A percentile compares a stretch with the other conserved stretches of the same genome.
These are phyloP conservation scores for Lophotis ruficrista DNA, from an alignment of 2,113 vertebrate genomes.

Conservation along the genomic window DNA sequence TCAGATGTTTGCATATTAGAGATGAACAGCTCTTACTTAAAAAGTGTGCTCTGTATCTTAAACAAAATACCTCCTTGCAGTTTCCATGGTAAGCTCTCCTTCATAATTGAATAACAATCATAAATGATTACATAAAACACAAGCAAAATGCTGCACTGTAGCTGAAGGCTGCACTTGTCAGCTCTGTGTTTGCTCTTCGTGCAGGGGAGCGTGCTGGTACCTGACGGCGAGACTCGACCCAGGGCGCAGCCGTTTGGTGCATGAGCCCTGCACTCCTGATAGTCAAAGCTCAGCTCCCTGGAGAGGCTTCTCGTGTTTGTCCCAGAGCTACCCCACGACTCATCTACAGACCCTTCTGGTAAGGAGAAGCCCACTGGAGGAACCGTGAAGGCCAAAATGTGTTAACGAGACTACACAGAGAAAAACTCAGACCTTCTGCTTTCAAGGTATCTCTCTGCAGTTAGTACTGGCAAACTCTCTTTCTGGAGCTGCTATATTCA, in stretches of 20 bases:
- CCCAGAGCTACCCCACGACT: rapidly evolving
- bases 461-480: background rate
- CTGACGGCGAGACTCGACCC: background rate
- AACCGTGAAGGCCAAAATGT: background rate
- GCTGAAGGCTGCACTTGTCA: constrained; percentile 15
- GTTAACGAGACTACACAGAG: background rate
- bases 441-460: background rate
- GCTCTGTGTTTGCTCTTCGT: background rate
- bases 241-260: background rate
- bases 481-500: background rate
- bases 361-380: background rate
- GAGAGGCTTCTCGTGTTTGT: background rate
- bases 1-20: background rate
- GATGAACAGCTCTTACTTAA: background rate
- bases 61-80: background rate
- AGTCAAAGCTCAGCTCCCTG: rapidly evolving
- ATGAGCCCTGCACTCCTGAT: background rate
- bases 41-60: background rate
- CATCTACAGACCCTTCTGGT: background rate
- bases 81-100: constrained; percentile 59
- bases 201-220: background rate
- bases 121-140: background rate
- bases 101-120: background rate
- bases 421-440: background rate
- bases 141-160: background rate